A percentile compares a stretch with the other conserved stretches of the same genome.
phyloP scores from a whole-genome alignment of 2,888 invertebrate species.

The Kryphioiulus occultus region DNA sequence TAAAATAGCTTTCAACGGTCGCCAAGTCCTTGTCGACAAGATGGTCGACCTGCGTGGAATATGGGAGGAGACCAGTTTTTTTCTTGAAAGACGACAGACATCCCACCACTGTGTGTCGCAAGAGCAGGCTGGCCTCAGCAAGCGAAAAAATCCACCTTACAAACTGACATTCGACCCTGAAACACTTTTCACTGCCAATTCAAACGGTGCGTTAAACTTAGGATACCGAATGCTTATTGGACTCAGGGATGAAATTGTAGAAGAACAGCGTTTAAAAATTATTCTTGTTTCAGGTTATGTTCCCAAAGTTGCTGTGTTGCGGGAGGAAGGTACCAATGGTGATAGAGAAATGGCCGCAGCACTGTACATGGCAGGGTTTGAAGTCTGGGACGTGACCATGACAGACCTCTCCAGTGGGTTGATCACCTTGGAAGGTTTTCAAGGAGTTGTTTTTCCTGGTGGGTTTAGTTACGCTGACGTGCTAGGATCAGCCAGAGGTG shows the following conservation, averaged over 20 bases:
- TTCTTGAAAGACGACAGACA: slow-evolving; percentile 84
- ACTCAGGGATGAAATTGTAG: too few species aligned
- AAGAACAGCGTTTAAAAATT: background rate
- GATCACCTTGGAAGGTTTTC: slow-evolving; percentile 79
- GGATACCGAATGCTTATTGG: background rate
- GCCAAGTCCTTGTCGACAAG: slow-evolving; percentile 69
- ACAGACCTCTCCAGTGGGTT: slow-evolving; percentile 79
- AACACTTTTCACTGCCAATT: slow-evolving; percentile 54
- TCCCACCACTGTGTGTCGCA: slow-evolving; percentile 78
- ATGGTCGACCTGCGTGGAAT: slow-evolving; percentile 76
- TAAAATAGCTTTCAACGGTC: slow-evolving; percentile 69
- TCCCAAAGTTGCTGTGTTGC: slow-evolving; percentile 84
- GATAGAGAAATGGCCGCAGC: slow-evolving; percentile 96
- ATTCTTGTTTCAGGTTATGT: slow-evolving; percentile 33
- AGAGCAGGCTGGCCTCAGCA: slow-evolving; percentile 76
- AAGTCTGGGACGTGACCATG: slow-evolving; percentile 95
- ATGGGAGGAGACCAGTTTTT: slow-evolving; percentile 97
- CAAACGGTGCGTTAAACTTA: background rate
- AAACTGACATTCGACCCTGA: slow-evolving; percentile 69
- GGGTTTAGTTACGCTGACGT: slow-evolving; percentile 99
- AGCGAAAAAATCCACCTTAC: slow-evolving; percentile 76
- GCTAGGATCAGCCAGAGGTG: slow-evolving; percentile 86
- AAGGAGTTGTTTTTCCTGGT: slow-evolving; percentile 92
- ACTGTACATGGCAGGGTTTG: slow-evolving; percentile 81
- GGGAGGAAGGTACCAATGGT: slow-evolving; percentile 97